phyloP scores from a whole-genome alignment of 2,113 vertebrate species.

The Hemiprocne comata region DNA sequence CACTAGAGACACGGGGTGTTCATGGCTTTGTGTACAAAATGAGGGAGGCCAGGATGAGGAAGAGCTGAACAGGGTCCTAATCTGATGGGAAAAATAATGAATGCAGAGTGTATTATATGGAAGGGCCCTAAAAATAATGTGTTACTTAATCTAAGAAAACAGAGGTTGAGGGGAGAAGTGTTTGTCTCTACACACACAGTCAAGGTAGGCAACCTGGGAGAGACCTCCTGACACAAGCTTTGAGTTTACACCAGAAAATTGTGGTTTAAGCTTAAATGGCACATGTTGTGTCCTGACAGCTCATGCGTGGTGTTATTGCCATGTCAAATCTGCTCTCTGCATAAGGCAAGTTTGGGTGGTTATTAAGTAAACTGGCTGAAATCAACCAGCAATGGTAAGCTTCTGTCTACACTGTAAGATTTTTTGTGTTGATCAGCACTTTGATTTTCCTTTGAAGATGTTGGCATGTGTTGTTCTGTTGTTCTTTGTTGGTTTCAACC shows the following conservation, averaged over 20 bases:
- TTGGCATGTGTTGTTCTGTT: not conserved
- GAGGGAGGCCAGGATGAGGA: not conserved
- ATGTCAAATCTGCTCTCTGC: fast-evolving
- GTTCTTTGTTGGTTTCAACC: not conserved
- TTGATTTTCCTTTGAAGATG: not conserved
- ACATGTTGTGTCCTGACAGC: not conserved
- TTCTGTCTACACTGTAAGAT: fast-evolving
- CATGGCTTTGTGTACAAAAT: not conserved
- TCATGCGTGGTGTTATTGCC: not conserved
- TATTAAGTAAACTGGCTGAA: not conserved
- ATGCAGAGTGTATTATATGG: fast-evolving
- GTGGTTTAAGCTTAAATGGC: not conserved
- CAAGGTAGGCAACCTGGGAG: not conserved
- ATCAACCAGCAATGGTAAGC: not conserved
- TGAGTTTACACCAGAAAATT: not conserved
- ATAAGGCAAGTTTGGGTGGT: no score
- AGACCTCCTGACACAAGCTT: not conserved
- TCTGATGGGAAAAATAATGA: not conserved
- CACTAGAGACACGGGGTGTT: not conserved
- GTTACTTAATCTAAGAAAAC: not conserved
- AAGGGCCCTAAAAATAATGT: not conserved
- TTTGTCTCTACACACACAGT: not conserved
- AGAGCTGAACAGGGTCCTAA: not conserved
- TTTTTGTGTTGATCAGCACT: no score
- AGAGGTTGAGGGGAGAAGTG: no score